Evolutionary conservation across 2,797 vertebrate genomes (phyloP).

Genomic region (Peromyscus aztecus): DNA sequence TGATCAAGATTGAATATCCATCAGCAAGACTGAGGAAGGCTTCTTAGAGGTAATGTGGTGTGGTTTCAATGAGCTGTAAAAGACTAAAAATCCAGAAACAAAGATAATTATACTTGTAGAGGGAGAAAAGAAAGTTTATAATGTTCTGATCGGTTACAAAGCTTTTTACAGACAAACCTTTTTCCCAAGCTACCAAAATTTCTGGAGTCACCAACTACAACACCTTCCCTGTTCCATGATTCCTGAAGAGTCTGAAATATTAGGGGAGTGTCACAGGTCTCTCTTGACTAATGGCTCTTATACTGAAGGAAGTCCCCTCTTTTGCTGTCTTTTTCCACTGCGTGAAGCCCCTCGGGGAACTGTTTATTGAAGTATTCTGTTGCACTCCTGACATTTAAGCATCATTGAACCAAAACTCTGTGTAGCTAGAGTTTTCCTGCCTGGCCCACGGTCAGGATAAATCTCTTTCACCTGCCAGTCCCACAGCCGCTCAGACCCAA

Average conservation of each 20-base stretch:
- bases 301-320: background rate
- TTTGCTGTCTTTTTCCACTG: background rate
- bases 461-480: too few relatives aligned
- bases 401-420: background rate
- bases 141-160: background rate
- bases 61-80: background rate
- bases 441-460: too few relatives aligned
- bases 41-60: background rate
- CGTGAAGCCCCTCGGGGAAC: background rate
- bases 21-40: background rate
- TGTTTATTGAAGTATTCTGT: background rate
- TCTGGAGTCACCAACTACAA: background rate
- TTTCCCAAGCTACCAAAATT: background rate
- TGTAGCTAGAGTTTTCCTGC: too few relatives aligned
- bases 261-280: background rate
- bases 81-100: slow-evolving; percentile 31
- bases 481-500: too few relatives aligned
- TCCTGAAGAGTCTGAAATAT: background rate
- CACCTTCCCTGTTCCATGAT: background rate
- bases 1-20: background rate
- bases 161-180: background rate
- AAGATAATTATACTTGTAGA: background rate
- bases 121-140: background rate
- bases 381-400: background rate
- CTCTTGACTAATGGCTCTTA: background rate